Conservation (phyloP, 92 coral and sea anemone species). For the Pocillopora grandis region DNA sequence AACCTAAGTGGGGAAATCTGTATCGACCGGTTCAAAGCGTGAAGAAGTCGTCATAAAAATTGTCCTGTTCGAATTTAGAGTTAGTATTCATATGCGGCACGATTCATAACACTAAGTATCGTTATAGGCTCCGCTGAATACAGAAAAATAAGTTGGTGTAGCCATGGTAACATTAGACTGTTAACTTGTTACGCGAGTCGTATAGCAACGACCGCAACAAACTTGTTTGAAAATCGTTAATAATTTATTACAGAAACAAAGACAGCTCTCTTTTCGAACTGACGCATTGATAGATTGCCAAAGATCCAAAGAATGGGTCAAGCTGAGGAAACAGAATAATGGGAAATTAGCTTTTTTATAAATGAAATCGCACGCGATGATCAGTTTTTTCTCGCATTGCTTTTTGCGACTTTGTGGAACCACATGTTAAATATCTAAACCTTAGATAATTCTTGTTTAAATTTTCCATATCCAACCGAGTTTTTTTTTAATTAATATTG, state of each 20-base stretch:
- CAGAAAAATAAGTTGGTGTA: neutral
- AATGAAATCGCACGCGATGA: neutral
- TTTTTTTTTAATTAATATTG: slow-evolving; percentile 14
- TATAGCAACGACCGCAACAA: slow-evolving; percentile 17
- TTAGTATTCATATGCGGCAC: too few species aligned
- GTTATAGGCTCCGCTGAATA: neutral
- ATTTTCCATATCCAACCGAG: slow-evolving; percentile 26
- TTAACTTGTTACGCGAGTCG: neutral
- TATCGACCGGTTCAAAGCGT: too few species aligned
- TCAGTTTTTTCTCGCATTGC: neutral
- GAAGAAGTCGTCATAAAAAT: too few species aligned
- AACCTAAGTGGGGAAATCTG: too few species aligned
- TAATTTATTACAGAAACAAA: slow-evolving; percentile 18
- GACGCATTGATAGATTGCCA: neutral
- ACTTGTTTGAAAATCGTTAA: slow-evolving; percentile 17
- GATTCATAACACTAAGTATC: neutral
- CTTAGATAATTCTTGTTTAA: neutral
- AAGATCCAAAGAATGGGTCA: neutral
- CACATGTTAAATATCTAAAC: neutral
- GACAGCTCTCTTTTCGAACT: neutral
- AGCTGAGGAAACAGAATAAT: neutral
- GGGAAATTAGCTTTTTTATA: neutral
- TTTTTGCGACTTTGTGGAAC: neutral
- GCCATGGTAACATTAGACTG: neutral
- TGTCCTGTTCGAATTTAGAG: too few species aligned